Conservation (phyloP, 2,797 vertebrate genomes). For the Eurystomus glaucurus region DNA sequence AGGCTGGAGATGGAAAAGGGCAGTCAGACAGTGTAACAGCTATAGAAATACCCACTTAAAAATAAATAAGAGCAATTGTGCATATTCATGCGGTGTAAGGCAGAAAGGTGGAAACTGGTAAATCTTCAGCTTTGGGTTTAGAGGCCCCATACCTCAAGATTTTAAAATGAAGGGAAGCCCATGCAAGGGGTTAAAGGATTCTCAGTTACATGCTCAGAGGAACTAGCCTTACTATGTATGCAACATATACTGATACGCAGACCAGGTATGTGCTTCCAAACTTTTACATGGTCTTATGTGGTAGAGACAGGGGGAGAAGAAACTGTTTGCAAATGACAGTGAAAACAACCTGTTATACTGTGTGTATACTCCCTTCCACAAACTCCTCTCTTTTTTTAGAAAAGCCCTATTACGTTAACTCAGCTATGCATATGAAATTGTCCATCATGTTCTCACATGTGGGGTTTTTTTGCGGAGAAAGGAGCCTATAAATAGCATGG, state of each 20-base stretch:
- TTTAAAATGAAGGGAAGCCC: not conserved
- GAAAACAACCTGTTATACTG: not conserved
- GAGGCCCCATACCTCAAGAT: fast-evolving
- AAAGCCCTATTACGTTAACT: not conserved
- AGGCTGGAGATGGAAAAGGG: not conserved
- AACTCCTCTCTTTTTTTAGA: not conserved
- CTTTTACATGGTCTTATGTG: fast-evolving
- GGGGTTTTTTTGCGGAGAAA: not conserved
- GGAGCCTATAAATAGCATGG: not conserved
- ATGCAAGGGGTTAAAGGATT: fast-evolving
- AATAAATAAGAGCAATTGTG: not conserved
- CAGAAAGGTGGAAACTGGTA: not conserved
- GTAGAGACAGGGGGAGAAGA: not conserved
- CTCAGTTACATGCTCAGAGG: not conserved
- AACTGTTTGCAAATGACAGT: not conserved
- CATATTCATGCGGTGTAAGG: not conserved
- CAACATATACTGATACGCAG: fast-evolving
- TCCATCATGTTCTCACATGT: not conserved
- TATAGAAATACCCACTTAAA: not conserved
- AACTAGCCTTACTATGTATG: not conserved
- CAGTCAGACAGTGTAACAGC: not conserved
- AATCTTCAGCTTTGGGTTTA: not conserved
- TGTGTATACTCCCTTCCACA: not conserved
- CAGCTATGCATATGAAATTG: not conserved
- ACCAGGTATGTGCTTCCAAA: not conserved